Conservation (phyloP, 2,113 vertebrate genomes). For the Actenoides hombroni region DNA sequence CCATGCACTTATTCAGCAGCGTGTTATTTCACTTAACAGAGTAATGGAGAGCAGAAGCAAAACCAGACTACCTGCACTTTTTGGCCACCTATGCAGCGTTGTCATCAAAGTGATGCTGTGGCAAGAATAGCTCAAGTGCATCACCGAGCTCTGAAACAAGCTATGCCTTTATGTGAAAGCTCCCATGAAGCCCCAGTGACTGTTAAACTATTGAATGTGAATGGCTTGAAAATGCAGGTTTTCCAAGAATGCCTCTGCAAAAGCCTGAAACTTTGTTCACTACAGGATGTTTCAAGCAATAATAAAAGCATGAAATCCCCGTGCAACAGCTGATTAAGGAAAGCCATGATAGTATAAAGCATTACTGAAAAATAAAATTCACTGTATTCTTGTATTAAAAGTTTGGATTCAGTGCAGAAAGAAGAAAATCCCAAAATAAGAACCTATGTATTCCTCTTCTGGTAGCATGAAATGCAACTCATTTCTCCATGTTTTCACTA, state of each 20-base stretch:
- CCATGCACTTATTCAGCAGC: not conserved
- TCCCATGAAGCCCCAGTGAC: not conserved
- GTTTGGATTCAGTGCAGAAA: not conserved
- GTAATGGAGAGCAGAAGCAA: not conserved
- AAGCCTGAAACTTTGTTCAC: not conserved
- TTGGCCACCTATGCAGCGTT: not conserved
- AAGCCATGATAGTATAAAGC: not conserved
- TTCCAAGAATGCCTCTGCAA: not conserved
- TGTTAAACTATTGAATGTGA: not conserved
- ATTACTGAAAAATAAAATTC: not conserved
- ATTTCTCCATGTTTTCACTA: not conserved
- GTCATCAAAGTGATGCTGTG: not conserved
- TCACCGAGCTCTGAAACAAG: not conserved
- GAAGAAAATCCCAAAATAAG: not conserved
- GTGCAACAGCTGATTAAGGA: not conserved
- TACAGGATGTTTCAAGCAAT: not conserved
- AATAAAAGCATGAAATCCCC: not conserved
- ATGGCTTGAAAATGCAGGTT: not conserved
- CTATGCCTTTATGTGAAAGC: not conserved
- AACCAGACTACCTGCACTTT: not conserved
- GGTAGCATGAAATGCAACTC: not conserved
- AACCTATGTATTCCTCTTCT: not conserved
- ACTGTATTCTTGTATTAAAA: not conserved
- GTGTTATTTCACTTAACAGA: not conserved
- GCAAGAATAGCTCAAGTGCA: not conserved